Evolutionary conservation across 2,797 vertebrate genomes (phyloP).

Genomic region (Ara ararauna): DNA sequence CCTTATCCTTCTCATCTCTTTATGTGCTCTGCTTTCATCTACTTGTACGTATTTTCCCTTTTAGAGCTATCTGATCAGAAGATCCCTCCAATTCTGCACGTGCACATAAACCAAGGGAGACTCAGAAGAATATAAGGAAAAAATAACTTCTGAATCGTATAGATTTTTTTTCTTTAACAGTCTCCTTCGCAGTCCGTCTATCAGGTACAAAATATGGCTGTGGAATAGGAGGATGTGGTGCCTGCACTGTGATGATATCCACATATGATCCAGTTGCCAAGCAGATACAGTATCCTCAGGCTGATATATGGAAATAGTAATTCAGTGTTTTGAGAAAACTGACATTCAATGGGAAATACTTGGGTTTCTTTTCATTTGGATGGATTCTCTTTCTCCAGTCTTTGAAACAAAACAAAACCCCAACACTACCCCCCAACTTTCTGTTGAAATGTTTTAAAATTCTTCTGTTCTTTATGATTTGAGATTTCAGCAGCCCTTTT

Average conservation of each 20-base stretch:
- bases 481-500: not conserved
- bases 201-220: constrained; percentile 85
- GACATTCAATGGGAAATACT: not conserved
- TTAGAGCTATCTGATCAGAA: not conserved
- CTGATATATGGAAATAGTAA: not conserved
- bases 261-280: constrained; percentile 75
- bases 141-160: not conserved
- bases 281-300: constrained; percentile 81
- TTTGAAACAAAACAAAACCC: not conserved
- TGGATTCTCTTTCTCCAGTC: not conserved
- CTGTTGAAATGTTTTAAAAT: not conserved
- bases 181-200: constrained; percentile 23
- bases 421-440: not conserved
- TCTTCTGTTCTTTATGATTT: not conserved
- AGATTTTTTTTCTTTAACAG: constrained; percentile 57
- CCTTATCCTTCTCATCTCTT: not conserved
- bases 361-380: not conserved
- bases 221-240: constrained; percentile 84
- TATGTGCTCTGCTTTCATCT: not conserved
- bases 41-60: not conserved
- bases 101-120: not conserved
- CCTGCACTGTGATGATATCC: constrained; percentile 86
- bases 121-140: not conserved
- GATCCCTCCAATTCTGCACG: not conserved
- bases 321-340: not conserved